Conservation (phyloP, 2,113 vertebrate genomes). For the Aegithalos caudatus region DNA sequence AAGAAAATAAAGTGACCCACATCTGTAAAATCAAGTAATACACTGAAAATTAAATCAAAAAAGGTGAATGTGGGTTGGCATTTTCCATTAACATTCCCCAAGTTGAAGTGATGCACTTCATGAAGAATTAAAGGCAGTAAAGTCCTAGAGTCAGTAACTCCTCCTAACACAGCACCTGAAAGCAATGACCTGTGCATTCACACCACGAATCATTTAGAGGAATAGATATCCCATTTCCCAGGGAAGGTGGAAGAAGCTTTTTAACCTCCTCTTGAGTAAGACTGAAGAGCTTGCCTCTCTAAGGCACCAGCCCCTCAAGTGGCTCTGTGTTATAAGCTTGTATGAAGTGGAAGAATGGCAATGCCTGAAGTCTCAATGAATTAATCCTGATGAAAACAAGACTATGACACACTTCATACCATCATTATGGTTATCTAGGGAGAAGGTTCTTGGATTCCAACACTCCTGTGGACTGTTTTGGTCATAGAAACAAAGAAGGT, state of each 20-base stretch:
- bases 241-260: not conserved
- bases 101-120: not conserved
- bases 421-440: not conserved
- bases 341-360: not conserved
- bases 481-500: not conserved
- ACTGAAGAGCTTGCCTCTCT: not conserved
- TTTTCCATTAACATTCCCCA: not conserved
- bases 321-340: not conserved
- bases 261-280: not conserved
- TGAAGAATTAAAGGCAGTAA: not conserved
- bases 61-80: not conserved
- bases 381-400: not conserved
- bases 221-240: not conserved
- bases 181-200: not conserved
- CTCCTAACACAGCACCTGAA: not conserved
- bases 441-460: not conserved
- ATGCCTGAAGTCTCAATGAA: not conserved
- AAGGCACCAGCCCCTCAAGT: not conserved
- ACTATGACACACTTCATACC: fast-evolving
- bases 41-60: not conserved
- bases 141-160: not conserved
- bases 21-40: not conserved
- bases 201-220: not conserved
- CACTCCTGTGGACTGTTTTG: not conserved
- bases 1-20: not conserved